Evolutionary conservation across 1,140 invertebrate species (phyloP).

Genomic region (Scaptomyza graminum): DNA sequence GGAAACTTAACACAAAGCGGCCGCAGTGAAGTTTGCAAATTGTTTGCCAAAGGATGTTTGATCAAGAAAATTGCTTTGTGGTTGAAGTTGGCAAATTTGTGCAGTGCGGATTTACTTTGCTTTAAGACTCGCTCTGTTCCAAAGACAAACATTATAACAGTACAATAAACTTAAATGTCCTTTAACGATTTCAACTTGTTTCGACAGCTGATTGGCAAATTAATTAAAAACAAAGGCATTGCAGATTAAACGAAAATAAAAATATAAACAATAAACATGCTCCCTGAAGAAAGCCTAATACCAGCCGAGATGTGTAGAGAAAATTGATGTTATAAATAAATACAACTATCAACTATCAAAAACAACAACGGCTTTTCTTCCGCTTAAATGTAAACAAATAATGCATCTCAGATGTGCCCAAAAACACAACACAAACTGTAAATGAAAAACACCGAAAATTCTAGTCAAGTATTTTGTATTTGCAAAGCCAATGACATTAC

Average conservation of each 20-base stretch:
- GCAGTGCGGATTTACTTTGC: not conserved
- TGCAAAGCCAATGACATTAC: constrained; percentile 34
- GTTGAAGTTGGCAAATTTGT: not conserved
- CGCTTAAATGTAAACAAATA: too few relatives aligned
- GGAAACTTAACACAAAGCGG: not conserved
- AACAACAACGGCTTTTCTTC: too few relatives aligned
- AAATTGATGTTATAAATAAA: too few relatives aligned
- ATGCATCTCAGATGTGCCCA: constrained; percentile 1
- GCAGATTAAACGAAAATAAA: constrained; percentile 43
- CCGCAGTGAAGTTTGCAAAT: constrained; percentile 5
- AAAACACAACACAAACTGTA: constrained; percentile 27
- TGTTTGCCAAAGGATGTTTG: not conserved
- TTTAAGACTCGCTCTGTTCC: not conserved
- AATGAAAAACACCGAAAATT: constrained; percentile 33
- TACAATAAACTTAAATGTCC: constrained; percentile 1
- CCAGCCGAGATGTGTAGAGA: too few relatives aligned
- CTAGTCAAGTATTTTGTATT: constrained; percentile 41
- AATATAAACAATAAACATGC: constrained; percentile 31
- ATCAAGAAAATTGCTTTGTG: not conserved
- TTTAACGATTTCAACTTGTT: constrained; percentile 52
- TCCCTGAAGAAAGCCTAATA: too few relatives aligned
- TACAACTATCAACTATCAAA: too few relatives aligned
- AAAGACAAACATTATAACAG: constrained; percentile 10
- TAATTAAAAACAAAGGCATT: constrained; percentile 58
- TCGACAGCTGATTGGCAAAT: constrained; percentile 70